These are phyloP conservation scores for Loxodonta africana DNA, from an alignment of 2,113 vertebrate species.

Conservation along the genomic window DNA sequence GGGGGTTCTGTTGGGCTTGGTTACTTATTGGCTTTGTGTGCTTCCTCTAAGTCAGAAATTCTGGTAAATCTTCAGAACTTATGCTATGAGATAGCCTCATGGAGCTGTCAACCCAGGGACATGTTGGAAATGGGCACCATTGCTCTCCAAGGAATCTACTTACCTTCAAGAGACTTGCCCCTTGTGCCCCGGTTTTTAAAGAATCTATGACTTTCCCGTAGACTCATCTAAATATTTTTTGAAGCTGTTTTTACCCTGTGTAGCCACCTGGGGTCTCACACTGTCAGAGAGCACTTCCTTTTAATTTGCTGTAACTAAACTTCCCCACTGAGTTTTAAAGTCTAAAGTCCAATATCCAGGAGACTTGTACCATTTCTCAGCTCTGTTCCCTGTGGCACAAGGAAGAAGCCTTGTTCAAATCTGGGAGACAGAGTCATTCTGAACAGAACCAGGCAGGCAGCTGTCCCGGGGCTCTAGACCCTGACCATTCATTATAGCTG, in stretches of 20 bases:
- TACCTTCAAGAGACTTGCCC: neutral
- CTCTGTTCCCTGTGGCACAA: neutral
- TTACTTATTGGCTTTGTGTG: neutral
- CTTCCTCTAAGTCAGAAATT: conserved; percentile 39
- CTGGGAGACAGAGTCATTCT: neutral
- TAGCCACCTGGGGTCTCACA: conserved; percentile 45
- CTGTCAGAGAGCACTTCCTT: conserved; percentile 26
- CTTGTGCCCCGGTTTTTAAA: neutral
- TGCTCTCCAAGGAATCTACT: neutral
- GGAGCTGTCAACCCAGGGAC: neutral
- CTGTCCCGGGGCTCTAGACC: neutral
- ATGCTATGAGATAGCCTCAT: neutral
- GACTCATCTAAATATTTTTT: neutral
- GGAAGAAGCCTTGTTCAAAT: neutral
- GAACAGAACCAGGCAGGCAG: neutral
- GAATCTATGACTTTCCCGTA: neutral
- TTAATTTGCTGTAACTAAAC: neutral
- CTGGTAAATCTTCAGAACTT: neutral
- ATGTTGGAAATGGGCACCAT: neutral
- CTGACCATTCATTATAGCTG: neutral
- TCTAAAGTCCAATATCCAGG: neutral
- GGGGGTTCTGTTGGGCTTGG: neutral
- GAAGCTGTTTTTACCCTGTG: conserved; percentile 57
- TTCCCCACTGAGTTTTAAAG: neutral
- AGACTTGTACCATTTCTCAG: neutral